phyloP scores from a whole-genome alignment of 2,888 invertebrate species.

The Drosophila pseudotalamancana region DNA sequence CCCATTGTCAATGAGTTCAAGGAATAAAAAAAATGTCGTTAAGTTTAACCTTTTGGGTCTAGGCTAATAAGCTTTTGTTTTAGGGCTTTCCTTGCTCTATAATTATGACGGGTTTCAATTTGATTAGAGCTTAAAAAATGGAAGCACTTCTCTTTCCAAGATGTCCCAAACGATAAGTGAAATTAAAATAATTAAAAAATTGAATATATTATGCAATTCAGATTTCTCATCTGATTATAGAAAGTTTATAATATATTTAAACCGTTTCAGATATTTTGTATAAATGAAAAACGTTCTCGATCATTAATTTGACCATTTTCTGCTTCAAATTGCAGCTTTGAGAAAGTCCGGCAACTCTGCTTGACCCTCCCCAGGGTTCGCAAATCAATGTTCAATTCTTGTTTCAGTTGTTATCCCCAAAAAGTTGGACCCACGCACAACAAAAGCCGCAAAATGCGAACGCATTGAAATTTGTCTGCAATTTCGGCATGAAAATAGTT shows the following conservation, averaged over 20 bases:
- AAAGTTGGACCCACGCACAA: constrained; percentile 39
- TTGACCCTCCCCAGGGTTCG: background rate
- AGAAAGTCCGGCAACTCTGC: constrained; percentile 9
- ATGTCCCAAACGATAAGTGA: constrained; percentile 7
- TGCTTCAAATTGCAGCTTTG: constrained; percentile 16
- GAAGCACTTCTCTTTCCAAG: background rate
- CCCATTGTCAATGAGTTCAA: background rate
- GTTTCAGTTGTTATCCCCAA: constrained; percentile 6
- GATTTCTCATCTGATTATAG: no score
- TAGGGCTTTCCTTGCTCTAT: constrained; percentile 19
- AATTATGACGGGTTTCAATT: constrained; percentile 52
- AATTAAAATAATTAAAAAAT: constrained; percentile 12
- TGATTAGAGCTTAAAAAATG: constrained; percentile 1
- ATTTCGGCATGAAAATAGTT: constrained; percentile 50
- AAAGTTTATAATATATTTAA: no score
- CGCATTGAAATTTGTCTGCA: constrained; percentile 63
- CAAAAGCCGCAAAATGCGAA: constrained; percentile 57
- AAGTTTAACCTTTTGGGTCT: constrained; percentile 21
- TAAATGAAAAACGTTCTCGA: no score
- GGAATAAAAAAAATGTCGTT: constrained; percentile 17
- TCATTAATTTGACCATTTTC: constrained; percentile 17
- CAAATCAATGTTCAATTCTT: constrained; percentile 46
- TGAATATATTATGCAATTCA: no score
- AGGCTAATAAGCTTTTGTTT: constrained; percentile 47
- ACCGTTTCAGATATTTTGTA: no score